Conservation (phyloP, 2,797 vertebrate genomes). For the Heliangelus exortis region DNA sequence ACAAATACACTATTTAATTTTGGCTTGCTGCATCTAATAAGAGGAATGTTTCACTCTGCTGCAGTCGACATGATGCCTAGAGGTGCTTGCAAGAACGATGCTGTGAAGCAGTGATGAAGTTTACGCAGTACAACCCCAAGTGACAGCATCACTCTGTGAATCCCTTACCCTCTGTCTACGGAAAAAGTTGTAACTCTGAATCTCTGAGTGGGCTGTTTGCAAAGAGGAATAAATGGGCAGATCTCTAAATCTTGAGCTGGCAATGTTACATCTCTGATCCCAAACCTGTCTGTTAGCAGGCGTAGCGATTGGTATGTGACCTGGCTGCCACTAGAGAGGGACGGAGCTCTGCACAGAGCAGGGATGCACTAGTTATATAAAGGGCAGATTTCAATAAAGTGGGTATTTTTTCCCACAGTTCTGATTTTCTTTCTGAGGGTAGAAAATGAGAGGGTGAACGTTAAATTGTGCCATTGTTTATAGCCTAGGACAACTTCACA, state of each 20-base stretch:
- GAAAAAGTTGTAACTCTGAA: not conserved
- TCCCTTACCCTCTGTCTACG: not conserved
- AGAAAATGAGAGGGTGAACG: not conserved
- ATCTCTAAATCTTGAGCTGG: not conserved
- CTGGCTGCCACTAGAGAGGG: slow-evolving; percentile 30
- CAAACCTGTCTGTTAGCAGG: not conserved
- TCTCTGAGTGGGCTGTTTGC: not conserved
- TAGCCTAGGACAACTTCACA: not conserved
- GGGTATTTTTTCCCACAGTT: fast-evolving
- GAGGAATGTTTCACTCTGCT: not conserved
- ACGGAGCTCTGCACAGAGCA: not conserved
- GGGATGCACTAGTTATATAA: not conserved
- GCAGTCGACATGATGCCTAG: not conserved
- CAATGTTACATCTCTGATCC: not conserved
- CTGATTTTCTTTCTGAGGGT: not conserved
- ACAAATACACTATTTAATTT: not conserved
- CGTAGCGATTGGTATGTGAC: slow-evolving; percentile 1
- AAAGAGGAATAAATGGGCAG: not conserved
- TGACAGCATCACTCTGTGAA: not conserved
- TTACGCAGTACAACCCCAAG: not conserved
- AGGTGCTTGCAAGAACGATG: not conserved
- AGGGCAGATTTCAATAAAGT: not conserved
- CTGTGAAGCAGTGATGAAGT: fast-evolving
- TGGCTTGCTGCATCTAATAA: not conserved
- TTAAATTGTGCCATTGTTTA: not conserved